phyloP scores from a whole-genome alignment of 2,888 invertebrate genomes.

The Trachelus troglodyta region DNA sequence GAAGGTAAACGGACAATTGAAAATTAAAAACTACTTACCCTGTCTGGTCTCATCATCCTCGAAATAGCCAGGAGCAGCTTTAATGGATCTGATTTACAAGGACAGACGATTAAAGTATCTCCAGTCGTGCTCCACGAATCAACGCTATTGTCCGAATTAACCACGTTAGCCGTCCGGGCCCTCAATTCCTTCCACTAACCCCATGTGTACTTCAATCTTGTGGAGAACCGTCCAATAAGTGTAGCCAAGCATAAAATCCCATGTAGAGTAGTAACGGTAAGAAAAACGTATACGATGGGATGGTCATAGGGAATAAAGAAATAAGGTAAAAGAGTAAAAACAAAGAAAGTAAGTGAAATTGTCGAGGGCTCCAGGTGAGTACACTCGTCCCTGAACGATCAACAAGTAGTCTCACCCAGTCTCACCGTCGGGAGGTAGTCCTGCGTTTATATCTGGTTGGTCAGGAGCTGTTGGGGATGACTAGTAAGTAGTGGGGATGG shows the following conservation, averaged over 20 bases:
- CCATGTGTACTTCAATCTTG: neutral
- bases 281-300: neutral
- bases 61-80: neutral
- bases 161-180: neutral
- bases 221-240: neutral
- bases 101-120: neutral
- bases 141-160: neutral
- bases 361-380: neutral
- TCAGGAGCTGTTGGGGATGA: slow-evolving; percentile 15
- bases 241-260: neutral
- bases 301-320: neutral
- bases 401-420: slow-evolving; percentile 37
- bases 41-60: neutral
- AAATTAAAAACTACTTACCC: neutral
- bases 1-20: neutral
- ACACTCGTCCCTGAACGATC: slow-evolving; percentile 43
- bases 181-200: neutral
- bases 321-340: neutral
- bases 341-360: neutral
- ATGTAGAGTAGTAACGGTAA: neutral
- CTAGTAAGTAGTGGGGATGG: neutral
- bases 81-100: slow-evolving; percentile 9
- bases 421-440: slow-evolving; percentile 28
- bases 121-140: neutral
- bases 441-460: slow-evolving; percentile 33